Base-by-base conservation (phyloP, 23 tunicate species). In the Styela plicata region DNA sequence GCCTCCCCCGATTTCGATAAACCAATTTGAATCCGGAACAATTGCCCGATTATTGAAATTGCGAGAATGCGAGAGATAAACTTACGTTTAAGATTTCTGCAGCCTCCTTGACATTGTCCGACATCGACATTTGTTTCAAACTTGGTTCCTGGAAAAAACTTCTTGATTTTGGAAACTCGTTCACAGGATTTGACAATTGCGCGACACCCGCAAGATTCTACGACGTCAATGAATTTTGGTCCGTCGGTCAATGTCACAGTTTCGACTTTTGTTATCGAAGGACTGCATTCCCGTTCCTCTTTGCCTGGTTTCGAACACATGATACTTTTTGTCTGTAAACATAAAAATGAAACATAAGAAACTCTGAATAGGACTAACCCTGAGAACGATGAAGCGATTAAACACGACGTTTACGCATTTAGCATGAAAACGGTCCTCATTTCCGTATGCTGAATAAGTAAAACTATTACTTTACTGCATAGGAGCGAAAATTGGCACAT, bases 81-180 rank as follows among this genome's bases (percentile, higher is more conserved):
- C 86, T 73, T 1, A 85, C 89, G 36, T 81, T 83, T 87, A n/a
- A 31, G 44, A 74, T 75, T 74, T 33, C 53, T 75, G 83, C 96
- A 90, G 19, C 89, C 85, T 23, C 96, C 96, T 3, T 19, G 44
- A 65, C 96, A 90, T 32, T 81, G 52, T 17, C 96, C 96, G 69
- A 90, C 83, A 70, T 90, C 96, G 2, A 90, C 89, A 17, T 74
- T 74, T 18, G 89, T 78, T 69, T 85, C 96, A 57, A 86, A 90
- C 31, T 85, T 69, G 52, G 96, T 90, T 33, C 88, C 88, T 10
- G 76, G 86, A 66, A 90, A 90, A 35, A 85, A 90, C 25, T 74
- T 34, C 36, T 85, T 85, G 34, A 90, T 44, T 65, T 80, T 90
- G 69, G 86, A 83, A 81, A 85, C 63, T 29, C 96, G 70, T 67